Base-by-base conservation (phyloP, 2,113 vertebrate species). In the Chaetura pelagica region DNA sequence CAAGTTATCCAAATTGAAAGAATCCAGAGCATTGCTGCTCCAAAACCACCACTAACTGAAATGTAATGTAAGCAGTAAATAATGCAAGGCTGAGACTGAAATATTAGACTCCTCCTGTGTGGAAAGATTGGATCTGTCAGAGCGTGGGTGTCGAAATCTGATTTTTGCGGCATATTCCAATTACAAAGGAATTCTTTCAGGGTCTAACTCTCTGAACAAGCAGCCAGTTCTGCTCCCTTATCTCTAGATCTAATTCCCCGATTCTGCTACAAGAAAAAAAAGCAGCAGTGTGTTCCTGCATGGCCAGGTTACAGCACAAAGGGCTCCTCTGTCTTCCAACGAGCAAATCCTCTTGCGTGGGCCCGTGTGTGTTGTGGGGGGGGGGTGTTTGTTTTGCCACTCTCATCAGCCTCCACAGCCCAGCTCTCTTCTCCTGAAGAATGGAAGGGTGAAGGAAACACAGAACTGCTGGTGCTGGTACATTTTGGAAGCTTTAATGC, bases 171-270 rank as follows among this genome's bases (percentile, higher is more conserved):
- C 32, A 2, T 90, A 67, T 92, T 66, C 83, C 86, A 86, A 86
- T 86, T 86, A 93, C 92, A 97, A 93, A 96, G 94, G 95, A 89
- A 94, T 95, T 66, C 95, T 94, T 97, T 96, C 93, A 97, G 90
- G 89, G 46, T 71, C 96, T 86, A 42, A 71, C 10, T 1, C 79
- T 85, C 67, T 5, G 59, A 91, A 91, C 84, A 89, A 96, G 95
- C 90, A 91, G 74, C 84, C 84, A 29, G 72, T 74, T 95, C 76
- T 93, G 82, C 82, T 84, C 34, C 3, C 76, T 94, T 95, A 94
- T 96, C 87, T 0, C 84, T 52, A n/a, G 46, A 94, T 96, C 94
- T 85, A 94, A 93, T 92, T 93, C 91, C 84, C 83, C 86, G 94
- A 95, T 91, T 81, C 94, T 94, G 63, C 95, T 74, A 48, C 49